Conservation (phyloP, 2,888 invertebrate genomes). For the Zaprionus bogoriensis region DNA sequence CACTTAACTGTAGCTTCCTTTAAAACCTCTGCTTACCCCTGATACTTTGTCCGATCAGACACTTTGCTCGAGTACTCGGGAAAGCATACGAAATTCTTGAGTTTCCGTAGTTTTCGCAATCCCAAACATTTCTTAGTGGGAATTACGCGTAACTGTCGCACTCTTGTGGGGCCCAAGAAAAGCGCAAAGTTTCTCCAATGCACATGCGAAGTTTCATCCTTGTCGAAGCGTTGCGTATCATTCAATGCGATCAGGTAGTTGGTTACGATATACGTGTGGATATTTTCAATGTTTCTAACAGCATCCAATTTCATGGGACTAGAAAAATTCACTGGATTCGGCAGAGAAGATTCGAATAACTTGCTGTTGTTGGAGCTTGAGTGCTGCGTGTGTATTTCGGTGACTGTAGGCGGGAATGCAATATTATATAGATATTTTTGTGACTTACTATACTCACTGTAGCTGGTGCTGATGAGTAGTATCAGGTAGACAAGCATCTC, state of each 20-base stretch:
- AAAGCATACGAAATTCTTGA: not conserved
- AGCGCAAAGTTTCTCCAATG: not conserved
- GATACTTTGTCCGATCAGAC: not conserved
- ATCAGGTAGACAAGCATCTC: conserved; percentile 2
- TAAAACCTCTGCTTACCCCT: conserved; percentile 1
- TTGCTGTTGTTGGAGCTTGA: no score
- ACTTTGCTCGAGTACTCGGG: not conserved
- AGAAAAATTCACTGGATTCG: no score
- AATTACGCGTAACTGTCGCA: conserved; percentile 29
- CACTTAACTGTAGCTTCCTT: not conserved
- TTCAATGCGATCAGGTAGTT: not conserved
- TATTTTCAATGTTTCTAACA: not conserved
- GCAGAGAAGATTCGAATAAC: no score
- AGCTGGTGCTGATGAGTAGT: not conserved
- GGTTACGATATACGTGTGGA: not conserved
- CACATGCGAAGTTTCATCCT: not conserved
- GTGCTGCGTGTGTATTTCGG: no score
- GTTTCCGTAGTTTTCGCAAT: not conserved
- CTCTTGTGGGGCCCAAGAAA: conserved; percentile 20
- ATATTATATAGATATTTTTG: not conserved
- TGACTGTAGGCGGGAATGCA: not conserved
- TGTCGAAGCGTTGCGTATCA: not conserved
- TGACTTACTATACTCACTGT: conserved; percentile 9
- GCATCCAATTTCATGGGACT: not conserved
- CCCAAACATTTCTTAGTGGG: not conserved